Evolutionary conservation across 2,888 invertebrate genomes (phyloP).

Genomic region (Omphaloscelis lunosa): DNA sequence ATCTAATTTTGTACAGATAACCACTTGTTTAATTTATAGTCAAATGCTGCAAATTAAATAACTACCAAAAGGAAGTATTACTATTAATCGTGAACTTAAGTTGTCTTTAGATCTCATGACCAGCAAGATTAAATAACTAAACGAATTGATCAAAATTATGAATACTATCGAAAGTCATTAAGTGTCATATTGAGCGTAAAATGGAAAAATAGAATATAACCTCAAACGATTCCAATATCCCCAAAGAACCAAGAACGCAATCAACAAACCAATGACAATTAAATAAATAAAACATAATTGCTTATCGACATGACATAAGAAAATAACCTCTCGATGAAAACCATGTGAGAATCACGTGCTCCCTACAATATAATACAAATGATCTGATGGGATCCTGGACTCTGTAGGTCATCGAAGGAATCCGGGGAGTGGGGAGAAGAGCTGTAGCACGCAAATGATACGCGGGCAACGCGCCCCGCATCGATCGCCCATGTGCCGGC

Average conservation of each 20-base stretch:
- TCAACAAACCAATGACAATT: conserved; percentile 17
- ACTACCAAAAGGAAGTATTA: not conserved
- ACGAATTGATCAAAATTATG: not conserved
- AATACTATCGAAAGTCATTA: not conserved
- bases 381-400: conserved; percentile 58
- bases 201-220: conserved; percentile 1
- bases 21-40: not conserved
- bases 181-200: not conserved
- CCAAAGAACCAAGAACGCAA: conserved; percentile 12
- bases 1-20: not conserved
- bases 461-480: conserved; percentile 85
- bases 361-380: conserved; percentile 52
- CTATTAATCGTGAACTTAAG: not conserved
- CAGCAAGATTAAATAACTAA: not conserved
- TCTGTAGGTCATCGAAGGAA: conserved; percentile 74
- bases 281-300: conserved; percentile 44
- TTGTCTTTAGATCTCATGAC: not conserved
- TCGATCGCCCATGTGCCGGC: conserved; percentile 85
- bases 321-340: conserved; percentile 57
- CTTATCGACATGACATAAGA: conserved; percentile 21
- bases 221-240: not conserved
- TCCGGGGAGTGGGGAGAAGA: conserved; percentile 74
- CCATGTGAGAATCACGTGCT: conserved; percentile 72
- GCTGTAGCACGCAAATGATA: conserved; percentile 88
- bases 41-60: not conserved